Percentiles rank a stretch among this genome's conserved stretches.
phyloP scores from a whole-genome alignment of 2,888 invertebrate genomes.

The Nemurella pictetii region DNA sequence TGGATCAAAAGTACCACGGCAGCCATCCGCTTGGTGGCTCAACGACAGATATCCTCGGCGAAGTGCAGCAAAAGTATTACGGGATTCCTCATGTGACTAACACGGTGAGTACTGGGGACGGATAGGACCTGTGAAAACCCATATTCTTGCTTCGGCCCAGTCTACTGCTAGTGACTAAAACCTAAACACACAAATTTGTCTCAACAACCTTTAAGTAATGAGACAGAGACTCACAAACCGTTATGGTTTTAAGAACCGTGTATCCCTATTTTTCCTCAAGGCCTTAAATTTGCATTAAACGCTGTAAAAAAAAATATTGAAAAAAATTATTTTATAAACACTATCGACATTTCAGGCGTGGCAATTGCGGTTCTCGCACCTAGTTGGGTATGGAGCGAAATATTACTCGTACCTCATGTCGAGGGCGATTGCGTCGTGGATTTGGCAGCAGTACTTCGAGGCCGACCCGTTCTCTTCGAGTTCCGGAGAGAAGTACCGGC shows the following conservation, averaged over 20 bases:
- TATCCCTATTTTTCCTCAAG: too few species aligned
- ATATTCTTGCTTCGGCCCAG: too few species aligned
- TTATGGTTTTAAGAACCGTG: too few species aligned
- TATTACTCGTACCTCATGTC: constrained; percentile 98
- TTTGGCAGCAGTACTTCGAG: constrained; percentile 88
- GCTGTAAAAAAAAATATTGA: background rate
- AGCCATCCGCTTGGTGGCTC: constrained; percentile 55
- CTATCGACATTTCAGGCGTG: constrained; percentile 66
- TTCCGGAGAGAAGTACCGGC: constrained; percentile 79
- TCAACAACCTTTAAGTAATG: too few species aligned
- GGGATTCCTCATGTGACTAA: constrained; percentile 83
- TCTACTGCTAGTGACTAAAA: too few species aligned
- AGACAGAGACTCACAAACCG: too few species aligned
- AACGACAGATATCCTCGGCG: constrained; percentile 74
- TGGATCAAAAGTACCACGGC: constrained; percentile 90
- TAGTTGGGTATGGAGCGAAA: constrained; percentile 97
- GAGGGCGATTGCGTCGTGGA: constrained; percentile 86
- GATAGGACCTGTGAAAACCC: too few species aligned
- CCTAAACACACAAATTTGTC: too few species aligned
- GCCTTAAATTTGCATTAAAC: constrained; percentile 26
- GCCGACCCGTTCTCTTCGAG: constrained; percentile 72
- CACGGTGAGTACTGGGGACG: too few species aligned
- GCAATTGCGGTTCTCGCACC: constrained; percentile 94
- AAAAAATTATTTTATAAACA: background rate
- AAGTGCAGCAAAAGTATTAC: constrained; percentile 81